These are phyloP conservation scores for Drosophila sechellia DNA, from an alignment of 1,140 invertebrate genomes.

Conservation along the genomic window DNA sequence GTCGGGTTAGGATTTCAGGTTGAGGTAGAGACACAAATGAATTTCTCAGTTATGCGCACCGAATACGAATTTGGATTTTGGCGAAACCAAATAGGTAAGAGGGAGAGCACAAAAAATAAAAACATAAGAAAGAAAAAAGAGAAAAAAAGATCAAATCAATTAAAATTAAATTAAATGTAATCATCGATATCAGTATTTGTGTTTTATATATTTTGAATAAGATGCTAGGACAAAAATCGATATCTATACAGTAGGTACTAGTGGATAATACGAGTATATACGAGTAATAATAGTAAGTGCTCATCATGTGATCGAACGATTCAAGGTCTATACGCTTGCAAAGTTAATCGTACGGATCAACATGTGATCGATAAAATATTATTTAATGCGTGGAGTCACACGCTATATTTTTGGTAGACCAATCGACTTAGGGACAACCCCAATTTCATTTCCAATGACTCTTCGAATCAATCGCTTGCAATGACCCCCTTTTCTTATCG, in stretches of 20 bases:
- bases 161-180: slow-evolving; percentile 39
- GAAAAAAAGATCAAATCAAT: slow-evolving; percentile 46
- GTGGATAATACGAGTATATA: slow-evolving; percentile 23
- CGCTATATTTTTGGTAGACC: background rate
- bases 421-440: background rate
- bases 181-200: slow-evolving; percentile 22
- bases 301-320: slow-evolving; percentile 2
- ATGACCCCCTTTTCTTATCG: slow-evolving; percentile 13
- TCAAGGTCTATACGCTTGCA: background rate
- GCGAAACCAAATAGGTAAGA: slow-evolving; percentile 24
- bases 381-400: too few species aligned
- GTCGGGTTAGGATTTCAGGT: slow-evolving; percentile 22
- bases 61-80: slow-evolving; percentile 49
- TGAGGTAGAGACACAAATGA: slow-evolving; percentile 37
- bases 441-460: slow-evolving; percentile 1
- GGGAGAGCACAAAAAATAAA: slow-evolving; percentile 39
- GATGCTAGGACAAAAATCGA: slow-evolving; percentile 28
- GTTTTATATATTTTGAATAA: slow-evolving; percentile 23
- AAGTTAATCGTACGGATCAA: background rate
- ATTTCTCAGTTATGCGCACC: slow-evolving; percentile 72
- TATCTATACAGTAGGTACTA: slow-evolving; percentile 41
- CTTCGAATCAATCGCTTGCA: slow-evolving; percentile 5
- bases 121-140: slow-evolving; percentile 49
- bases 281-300: slow-evolving; percentile 7
- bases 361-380: slow-evolving; percentile 11